A percentile compares a stretch with the other conserved stretches of the same genome.
Conservation (phyloP, 2,113 vertebrate genomes). For the Nesospiza acunhae region DNA sequence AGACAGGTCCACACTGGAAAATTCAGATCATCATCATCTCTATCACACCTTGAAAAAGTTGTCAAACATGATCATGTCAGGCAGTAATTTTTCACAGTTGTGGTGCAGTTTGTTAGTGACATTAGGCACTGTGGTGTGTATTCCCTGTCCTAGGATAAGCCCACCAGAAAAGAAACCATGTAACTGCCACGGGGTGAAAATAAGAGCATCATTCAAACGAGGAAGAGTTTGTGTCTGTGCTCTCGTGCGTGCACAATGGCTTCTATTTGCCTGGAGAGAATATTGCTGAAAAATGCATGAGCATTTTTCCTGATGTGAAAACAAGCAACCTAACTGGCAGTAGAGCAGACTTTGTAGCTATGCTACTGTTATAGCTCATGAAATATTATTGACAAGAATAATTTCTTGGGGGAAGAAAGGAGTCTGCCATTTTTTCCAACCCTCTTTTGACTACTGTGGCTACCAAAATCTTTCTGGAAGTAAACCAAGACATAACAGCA, state of each 20-base stretch:
- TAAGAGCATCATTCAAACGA: not conserved
- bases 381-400: not conserved
- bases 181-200: not conserved
- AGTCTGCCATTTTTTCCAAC: not conserved
- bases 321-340: not conserved
- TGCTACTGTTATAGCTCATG: not conserved
- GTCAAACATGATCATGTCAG: not conserved
- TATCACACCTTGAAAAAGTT: not conserved
- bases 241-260: fast-evolving
- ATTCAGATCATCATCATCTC: not conserved
- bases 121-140: not conserved
- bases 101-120: not conserved
- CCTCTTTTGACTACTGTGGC: not conserved
- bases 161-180: not conserved
- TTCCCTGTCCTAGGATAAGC: not conserved
- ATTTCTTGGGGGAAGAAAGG: not conserved
- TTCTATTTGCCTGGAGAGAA: not conserved
- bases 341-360: not conserved
- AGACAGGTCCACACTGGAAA: not conserved
- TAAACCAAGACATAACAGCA: not conserved
- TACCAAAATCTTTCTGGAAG: not conserved
- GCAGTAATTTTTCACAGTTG: not conserved
- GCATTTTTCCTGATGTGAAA: not conserved
- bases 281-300: not conserved
- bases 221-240: not conserved